Conservation (phyloP, 2,888 invertebrate genomes). For the Anarsia innoxiella region DNA sequence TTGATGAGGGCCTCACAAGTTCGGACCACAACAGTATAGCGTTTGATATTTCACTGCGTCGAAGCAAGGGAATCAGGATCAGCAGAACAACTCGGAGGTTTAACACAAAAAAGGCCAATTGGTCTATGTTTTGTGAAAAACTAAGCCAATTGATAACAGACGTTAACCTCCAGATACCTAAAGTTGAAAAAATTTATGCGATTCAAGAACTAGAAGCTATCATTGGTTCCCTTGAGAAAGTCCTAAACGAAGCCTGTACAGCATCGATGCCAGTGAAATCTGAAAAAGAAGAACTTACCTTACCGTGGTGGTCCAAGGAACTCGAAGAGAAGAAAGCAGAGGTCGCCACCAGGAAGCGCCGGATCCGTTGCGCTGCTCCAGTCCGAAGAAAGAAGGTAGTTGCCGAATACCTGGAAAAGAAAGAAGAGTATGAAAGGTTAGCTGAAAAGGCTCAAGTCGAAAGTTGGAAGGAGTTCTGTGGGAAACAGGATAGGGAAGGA, state of each 20-base stretch:
- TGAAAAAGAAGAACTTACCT: not conserved
- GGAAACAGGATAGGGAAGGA: constrained; percentile 13
- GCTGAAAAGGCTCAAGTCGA: constrained; percentile 1
- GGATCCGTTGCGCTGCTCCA: constrained; percentile 11
- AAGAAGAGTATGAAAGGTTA: constrained; percentile 6
- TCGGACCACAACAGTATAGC: constrained; percentile 4
- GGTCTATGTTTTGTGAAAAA: not conserved
- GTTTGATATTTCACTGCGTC: not conserved
- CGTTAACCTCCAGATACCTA: not conserved
- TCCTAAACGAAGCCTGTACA: not conserved
- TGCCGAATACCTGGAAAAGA: constrained; percentile 11
- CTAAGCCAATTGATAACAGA: not conserved
- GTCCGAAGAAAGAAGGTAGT: constrained; percentile 8
- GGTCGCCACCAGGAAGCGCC: not conserved
- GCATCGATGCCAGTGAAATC: not conserved
- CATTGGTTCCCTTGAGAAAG: not conserved
- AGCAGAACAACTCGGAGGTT: not conserved
- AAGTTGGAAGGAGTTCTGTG: constrained; percentile 14
- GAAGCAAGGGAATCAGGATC: not conserved
- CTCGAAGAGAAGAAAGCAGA: not conserved
- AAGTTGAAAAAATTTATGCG: not conserved
- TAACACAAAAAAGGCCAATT: constrained; percentile 5
- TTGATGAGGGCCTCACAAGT: not conserved
- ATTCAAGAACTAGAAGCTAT: not conserved
- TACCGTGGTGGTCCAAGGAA: constrained; percentile 8